These are phyloP conservation scores for Ceryle rudis DNA, from an alignment of 2,797 vertebrate genomes.

Conservation along the genomic window DNA sequence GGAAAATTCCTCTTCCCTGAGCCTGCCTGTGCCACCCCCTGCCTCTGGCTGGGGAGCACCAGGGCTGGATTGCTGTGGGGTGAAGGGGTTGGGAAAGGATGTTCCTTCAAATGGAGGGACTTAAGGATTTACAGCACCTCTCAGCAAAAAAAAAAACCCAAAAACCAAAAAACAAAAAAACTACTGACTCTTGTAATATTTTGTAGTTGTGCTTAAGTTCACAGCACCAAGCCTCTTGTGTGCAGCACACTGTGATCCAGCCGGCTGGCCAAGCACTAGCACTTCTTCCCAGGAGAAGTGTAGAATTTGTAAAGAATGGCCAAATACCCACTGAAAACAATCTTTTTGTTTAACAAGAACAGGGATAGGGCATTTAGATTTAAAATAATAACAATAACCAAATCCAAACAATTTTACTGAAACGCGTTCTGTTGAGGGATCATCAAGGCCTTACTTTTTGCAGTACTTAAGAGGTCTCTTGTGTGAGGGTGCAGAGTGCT, in stretches of 20 bases:
- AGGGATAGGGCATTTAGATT: not conserved
- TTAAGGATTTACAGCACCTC: not conserved
- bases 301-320: not conserved
- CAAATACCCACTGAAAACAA: not conserved
- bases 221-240: not conserved
- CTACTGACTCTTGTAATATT: not conserved
- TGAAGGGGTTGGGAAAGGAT: not conserved
- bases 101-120: not conserved
- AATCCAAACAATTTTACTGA: not conserved
- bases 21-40: accelerated
- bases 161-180: too few relatives aligned
- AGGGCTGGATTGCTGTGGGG: accelerated
- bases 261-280: accelerated
- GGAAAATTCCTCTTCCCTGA: not conserved
- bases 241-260: not conserved
- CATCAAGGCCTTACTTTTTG: not conserved
- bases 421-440: accelerated
- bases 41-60: not conserved
- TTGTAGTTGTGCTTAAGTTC: not conserved
- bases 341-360: not conserved
- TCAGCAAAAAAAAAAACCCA: not conserved
- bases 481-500: accelerated
- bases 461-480: not conserved
- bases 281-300: not conserved
- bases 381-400: not conserved